Conservation (phyloP, 2,113 vertebrate genomes). For the Tauraco erythrolophus region DNA sequence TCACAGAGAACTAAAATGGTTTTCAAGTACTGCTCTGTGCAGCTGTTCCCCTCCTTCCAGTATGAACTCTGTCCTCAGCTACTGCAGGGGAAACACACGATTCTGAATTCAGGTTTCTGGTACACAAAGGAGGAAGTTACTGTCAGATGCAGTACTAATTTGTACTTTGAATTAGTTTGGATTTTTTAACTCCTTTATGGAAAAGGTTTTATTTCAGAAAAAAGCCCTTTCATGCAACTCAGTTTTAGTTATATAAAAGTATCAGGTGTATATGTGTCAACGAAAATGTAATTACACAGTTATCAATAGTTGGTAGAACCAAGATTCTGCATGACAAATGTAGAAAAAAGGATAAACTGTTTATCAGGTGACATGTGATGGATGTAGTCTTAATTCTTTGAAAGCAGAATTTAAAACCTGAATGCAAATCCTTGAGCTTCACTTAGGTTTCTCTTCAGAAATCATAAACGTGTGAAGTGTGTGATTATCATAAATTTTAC, state of each 20-base stretch:
- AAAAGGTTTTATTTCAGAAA: not conserved
- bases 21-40: not conserved
- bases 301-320: not conserved
- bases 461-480: not conserved
- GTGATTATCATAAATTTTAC: not conserved
- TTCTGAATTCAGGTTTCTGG: not conserved
- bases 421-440: not conserved
- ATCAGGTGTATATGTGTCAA: not conserved
- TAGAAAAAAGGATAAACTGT: not conserved
- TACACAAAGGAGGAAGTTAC: not conserved
- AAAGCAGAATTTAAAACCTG: not conserved
- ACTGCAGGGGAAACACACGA: not conserved
- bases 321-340: not conserved
- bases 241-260: not conserved
- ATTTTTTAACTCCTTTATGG: not conserved
- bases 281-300: not conserved
- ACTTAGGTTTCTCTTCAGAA: not conserved
- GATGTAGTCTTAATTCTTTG: not conserved
- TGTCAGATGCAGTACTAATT: not conserved
- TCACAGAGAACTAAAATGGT: not conserved
- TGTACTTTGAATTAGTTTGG: not conserved
- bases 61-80: not conserved
- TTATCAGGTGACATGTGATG: not conserved
- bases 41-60: not conserved
- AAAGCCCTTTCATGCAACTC: not conserved